A percentile compares a stretch with the other conserved stretches of the same genome.
Evolutionary conservation across 2,797 vertebrate genomes (phyloP).

Genomic region (Graptemys geographica): DNA sequence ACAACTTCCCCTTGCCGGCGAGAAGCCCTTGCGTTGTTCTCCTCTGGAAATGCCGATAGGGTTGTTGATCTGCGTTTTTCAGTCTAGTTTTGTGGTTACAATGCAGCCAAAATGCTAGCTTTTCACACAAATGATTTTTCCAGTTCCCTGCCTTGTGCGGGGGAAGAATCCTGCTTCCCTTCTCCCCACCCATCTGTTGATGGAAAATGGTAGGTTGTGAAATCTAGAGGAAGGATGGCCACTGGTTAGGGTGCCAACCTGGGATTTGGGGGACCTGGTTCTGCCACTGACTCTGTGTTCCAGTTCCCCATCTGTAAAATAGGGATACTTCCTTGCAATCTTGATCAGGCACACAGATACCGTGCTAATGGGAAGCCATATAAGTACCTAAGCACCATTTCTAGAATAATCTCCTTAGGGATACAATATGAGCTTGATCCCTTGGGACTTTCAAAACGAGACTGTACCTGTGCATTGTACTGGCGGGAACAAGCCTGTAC

Average conservation of each 20-base stretch:
- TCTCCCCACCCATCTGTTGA: background rate
- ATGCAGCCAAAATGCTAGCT: slow-evolving; percentile 11
- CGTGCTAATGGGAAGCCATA: background rate
- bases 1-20: background rate
- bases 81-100: background rate
- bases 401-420: background rate
- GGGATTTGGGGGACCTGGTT: background rate
- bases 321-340: background rate
- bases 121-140: slow-evolving; percentile 54
- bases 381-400: background rate
- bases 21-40: background rate
- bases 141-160: slow-evolving; percentile 45
- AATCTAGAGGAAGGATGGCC: slow-evolving; percentile 26
- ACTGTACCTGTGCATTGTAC: background rate
- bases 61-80: slow-evolving; percentile 23
- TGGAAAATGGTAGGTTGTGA: background rate
- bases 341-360: background rate
- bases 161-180: background rate
- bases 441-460: background rate
- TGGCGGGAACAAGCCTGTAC: background rate
- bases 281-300: background rate
- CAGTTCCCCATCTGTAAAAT: background rate
- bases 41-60: slow-evolving; percentile 25
- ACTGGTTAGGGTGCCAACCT: background rate
- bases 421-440: background rate